Evolutionary conservation across 2,888 invertebrate species (phyloP).

Genomic region (Blera fallax): DNA sequence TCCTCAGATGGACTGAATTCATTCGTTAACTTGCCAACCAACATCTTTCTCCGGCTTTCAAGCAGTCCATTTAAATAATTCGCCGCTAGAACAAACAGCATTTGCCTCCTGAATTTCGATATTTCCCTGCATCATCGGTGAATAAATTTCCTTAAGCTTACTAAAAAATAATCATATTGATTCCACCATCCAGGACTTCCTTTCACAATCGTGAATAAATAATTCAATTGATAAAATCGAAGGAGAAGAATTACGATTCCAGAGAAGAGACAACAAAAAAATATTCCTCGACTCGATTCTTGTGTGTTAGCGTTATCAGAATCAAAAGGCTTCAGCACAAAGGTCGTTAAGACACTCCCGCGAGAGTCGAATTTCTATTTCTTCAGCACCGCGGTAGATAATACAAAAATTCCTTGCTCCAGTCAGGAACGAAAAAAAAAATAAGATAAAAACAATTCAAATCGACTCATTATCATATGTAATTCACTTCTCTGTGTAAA

Average conservation of each 20-base stretch:
- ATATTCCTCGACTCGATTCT: conserved; percentile 19
- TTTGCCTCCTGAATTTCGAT: conserved; percentile 4
- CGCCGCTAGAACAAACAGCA: conserved; percentile 13
- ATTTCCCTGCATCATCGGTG: background rate
- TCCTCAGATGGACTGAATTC: too few relatives aligned
- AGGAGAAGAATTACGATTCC: conserved; percentile 54
- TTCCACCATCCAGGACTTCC: conserved; percentile 35
- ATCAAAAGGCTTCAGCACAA: conserved; percentile 62
- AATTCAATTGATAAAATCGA: conserved; percentile 69
- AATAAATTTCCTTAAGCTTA: conserved; percentile 60
- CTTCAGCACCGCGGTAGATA: background rate
- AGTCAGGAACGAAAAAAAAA: background rate
- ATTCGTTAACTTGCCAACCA: background rate
- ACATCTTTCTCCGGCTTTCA: background rate
- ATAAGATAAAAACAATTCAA: conserved; percentile 63
- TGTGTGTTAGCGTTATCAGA: conserved; percentile 50
- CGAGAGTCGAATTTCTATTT: conserved; percentile 45
- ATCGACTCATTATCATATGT: conserved; percentile 72
- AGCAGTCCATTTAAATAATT: conserved; percentile 7
- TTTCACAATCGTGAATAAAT: conserved; percentile 55
- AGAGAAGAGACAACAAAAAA: conserved; percentile 9
- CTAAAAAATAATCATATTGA: conserved; percentile 65
- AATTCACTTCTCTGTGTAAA: conserved; percentile 67
- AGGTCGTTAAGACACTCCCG: conserved; percentile 70
- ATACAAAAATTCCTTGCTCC: conserved; percentile 57